A percentile compares a stretch with the other conserved stretches of the same genome.
These are phyloP conservation scores for Lithodes maja DNA, from an alignment of 2,888 invertebrate genomes.

Conservation along the genomic window DNA sequence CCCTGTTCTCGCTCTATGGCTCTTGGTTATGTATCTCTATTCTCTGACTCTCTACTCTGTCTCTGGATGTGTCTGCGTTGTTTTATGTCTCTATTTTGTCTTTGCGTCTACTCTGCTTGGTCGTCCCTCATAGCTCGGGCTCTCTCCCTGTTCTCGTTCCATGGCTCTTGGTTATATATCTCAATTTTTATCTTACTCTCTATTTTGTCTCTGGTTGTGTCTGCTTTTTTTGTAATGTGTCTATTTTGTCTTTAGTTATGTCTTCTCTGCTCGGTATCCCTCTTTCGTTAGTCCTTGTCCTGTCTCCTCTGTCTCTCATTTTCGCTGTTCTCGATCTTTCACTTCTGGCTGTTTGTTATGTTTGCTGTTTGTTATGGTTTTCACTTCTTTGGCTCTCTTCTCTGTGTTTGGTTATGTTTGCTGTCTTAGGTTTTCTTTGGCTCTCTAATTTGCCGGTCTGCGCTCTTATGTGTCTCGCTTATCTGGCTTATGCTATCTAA, in stretches of 20 bases:
- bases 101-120: neutral
- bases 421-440: neutral
- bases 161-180: too few species aligned
- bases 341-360: neutral
- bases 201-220: neutral
- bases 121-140: too few species aligned
- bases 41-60: neutral
- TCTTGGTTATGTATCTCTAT: too few species aligned
- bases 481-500: neutral
- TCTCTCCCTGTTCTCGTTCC: too few species aligned
- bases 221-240: neutral
- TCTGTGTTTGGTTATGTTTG: neutral
- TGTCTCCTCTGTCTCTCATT: neutral
- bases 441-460: neutral
- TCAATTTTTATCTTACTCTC: neutral
- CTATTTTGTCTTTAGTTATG: neutral
- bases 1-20: too few species aligned
- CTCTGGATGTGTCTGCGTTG: neutral
- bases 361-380: neutral
- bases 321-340: neutral
- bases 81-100: neutral
- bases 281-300: neutral
- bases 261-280: neutral
- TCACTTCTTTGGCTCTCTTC: neutral
- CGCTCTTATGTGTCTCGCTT: neutral